A percentile compares a stretch with the other conserved stretches of the same genome.
Conservation (phyloP, 2,888 invertebrate genomes). For the Clepsis dumicolana region DNA sequence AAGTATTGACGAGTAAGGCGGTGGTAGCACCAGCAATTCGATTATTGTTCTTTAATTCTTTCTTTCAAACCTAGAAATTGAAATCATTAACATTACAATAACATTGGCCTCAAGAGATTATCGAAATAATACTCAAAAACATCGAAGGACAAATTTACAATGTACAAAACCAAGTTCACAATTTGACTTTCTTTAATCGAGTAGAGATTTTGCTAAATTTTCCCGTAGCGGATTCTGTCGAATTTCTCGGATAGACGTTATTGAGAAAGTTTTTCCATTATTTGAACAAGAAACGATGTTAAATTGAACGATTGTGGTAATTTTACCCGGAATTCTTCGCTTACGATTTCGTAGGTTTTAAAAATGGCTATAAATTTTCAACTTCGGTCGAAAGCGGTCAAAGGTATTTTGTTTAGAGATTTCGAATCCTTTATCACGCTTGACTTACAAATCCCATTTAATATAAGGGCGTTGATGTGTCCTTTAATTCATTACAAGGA, state of each 20-base stretch:
- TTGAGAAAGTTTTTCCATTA: conserved; percentile 70
- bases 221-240: conserved; percentile 53
- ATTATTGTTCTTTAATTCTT: too few species aligned
- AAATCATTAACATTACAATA: not conserved
- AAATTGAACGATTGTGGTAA: conserved; percentile 55
- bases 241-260: conserved; percentile 58
- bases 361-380: conserved; percentile 27
- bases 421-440: conserved; percentile 7
- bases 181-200: conserved; percentile 39
- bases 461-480: not conserved
- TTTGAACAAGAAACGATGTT: conserved; percentile 58
- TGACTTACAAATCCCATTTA: not conserved
- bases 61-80: not conserved
- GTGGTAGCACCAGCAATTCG: too few species aligned
- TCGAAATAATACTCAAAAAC: not conserved
- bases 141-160: not conserved
- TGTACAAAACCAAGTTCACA: conserved; percentile 15
- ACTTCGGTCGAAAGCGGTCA: conserved; percentile 1
- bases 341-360: conserved; percentile 33
- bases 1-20: too few species aligned
- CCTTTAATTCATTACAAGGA: not conserved
- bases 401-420: conserved; percentile 6
- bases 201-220: conserved; percentile 47
- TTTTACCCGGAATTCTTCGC: conserved; percentile 41
- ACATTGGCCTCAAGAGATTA: not conserved